Evolutionary conservation across 1,140 invertebrate genomes (phyloP).

Genomic region (Lepidurus couesii): DNA sequence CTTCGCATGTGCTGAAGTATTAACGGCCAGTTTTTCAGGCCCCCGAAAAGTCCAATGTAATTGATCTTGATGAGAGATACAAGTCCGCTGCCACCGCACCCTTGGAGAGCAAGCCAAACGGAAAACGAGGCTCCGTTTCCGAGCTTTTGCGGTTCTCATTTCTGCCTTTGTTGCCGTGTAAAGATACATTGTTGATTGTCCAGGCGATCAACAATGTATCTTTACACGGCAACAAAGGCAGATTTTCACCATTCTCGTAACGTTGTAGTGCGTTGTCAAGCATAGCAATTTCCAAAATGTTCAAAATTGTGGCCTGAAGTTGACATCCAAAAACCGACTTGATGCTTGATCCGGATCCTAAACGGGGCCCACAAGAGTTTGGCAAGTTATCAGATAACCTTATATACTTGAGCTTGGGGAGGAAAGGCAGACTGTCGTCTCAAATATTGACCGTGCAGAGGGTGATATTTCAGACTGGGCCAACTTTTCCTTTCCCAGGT

Average conservation of each 20-base stretch:
- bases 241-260: too few species aligned
- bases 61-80: neutral
- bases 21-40: neutral
- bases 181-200: too few species aligned
- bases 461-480: conserved; percentile 7
- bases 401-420: neutral
- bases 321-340: neutral
- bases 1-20: conserved; percentile 15
- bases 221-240: too few species aligned
- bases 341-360: neutral
- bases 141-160: neutral
- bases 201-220: too few species aligned
- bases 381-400: conserved; percentile 19
- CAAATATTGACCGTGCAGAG: conserved; percentile 15
- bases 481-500: conserved; percentile 10
- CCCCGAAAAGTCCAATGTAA: neutral
- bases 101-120: conserved; percentile 12
- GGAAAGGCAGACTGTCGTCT: neutral
- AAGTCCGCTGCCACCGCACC: neutral
- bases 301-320: too few species aligned
- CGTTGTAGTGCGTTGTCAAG: too few species aligned
- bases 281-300: too few species aligned
- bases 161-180: neutral
- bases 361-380: neutral
- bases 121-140: conserved; percentile 1